These are phyloP conservation scores for Drosophila planitibia DNA, from an alignment of 2,888 invertebrate species.

Conservation along the genomic window DNA sequence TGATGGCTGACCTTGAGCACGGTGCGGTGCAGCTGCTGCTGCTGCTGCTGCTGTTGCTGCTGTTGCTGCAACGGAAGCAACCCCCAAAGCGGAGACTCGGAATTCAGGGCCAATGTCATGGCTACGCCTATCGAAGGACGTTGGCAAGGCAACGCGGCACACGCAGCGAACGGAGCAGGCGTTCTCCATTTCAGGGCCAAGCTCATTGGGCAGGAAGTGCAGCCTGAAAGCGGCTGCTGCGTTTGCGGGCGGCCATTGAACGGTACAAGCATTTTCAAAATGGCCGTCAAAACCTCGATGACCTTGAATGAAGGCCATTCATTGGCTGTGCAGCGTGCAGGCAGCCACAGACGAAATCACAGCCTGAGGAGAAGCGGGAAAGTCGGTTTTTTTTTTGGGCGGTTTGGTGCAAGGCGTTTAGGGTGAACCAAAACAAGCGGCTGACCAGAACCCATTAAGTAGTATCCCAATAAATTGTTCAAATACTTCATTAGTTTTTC, in stretches of 20 bases:
- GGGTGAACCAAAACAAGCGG: conserved; percentile 3
- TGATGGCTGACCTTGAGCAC: conserved; percentile 42
- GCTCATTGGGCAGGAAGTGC: conserved; percentile 78
- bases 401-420: not conserved
- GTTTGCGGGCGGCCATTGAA: conserved; percentile 70
- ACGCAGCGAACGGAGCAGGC: conserved; percentile 60
- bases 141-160: conserved; percentile 66
- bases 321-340: conserved; percentile 62
- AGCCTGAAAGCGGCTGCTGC: conserved; percentile 39
- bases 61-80: conserved; percentile 48
- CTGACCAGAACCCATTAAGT: not conserved
- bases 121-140: conserved; percentile 80
- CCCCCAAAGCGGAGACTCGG: conserved; percentile 54
- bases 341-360: not conserved
- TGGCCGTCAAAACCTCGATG: conserved; percentile 72
- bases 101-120: conserved; percentile 77
- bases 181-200: conserved; percentile 59
- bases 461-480: not conserved
- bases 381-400: not conserved
- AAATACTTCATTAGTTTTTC: not conserved
- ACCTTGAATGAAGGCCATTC: conserved; percentile 76
- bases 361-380: not conserved
- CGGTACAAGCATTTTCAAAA: conserved; percentile 65
- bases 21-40: conserved; percentile 30
- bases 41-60: not conserved